These are phyloP conservation scores for Glyptemys insculpta DNA, from an alignment of 2,797 vertebrate genomes.

Conservation along the genomic window DNA sequence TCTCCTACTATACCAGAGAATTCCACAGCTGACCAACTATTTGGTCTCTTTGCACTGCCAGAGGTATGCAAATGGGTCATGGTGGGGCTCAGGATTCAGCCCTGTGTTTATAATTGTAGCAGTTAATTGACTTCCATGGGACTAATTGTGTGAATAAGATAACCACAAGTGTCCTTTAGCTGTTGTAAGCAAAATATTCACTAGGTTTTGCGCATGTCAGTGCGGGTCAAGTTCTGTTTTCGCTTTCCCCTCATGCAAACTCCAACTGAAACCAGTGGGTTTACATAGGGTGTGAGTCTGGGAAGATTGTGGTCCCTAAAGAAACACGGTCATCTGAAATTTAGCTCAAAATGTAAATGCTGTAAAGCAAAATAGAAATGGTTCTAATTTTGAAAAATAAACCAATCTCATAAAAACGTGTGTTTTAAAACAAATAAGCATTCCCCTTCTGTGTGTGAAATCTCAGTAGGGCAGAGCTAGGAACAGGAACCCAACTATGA, in stretches of 20 bases:
- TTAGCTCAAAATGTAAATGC: neutral
- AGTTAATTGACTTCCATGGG: neutral
- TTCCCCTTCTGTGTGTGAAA: neutral
- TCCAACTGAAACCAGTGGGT: neutral
- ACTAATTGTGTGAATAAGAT: neutral
- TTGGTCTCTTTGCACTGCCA: neutral
- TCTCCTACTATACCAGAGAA: neutral
- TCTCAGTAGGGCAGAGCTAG: no score
- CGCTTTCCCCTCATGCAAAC: neutral
- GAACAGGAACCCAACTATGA: neutral
- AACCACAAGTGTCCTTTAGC: neutral
- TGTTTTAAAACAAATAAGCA: neutral
- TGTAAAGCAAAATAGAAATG: neutral
- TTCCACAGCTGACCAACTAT: neutral
- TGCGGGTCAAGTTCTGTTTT: neutral
- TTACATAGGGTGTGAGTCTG: neutral
- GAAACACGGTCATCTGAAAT: neutral
- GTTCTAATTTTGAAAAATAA: neutral
- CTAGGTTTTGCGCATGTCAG: neutral
- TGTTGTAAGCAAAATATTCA: neutral
- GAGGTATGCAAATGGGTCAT: neutral
- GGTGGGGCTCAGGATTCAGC: rapidly evolving
- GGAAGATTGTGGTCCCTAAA: neutral
- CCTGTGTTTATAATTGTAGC: neutral
- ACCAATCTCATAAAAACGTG: neutral